A percentile compares a stretch with the other conserved stretches of the same genome.
phyloP scores from a whole-genome alignment of 1,140 invertebrate genomes.

The Lucilia cuprina region DNA sequence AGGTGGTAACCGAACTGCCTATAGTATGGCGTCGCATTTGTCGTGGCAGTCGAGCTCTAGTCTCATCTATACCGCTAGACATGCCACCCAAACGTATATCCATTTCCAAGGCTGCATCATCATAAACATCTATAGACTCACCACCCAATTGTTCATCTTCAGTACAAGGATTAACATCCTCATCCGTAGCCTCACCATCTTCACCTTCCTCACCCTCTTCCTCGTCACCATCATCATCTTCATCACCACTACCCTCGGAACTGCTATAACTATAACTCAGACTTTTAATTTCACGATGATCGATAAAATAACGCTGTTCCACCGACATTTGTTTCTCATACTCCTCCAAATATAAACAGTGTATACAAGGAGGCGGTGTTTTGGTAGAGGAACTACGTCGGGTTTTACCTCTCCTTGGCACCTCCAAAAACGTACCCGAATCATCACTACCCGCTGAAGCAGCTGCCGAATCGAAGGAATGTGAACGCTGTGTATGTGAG shows the following conservation, averaged over 20 bases:
- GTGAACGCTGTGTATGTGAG: conserved; percentile 69
- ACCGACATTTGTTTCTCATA: conserved; percentile 68
- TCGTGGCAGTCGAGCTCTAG: conserved; percentile 48
- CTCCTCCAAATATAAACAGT: conserved; percentile 71
- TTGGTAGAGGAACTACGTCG: conserved; percentile 68
- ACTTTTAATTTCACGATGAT: conserved; percentile 62
- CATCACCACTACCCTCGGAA: conserved; percentile 66
- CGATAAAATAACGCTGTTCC: conserved; percentile 54
- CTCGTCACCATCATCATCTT: conserved; percentile 48
- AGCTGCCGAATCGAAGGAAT: conserved; percentile 76
- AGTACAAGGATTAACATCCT: conserved; percentile 17
- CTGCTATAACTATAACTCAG: conserved; percentile 62
- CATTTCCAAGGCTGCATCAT: conserved; percentile 55
- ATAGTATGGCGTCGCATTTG: conserved; percentile 58
- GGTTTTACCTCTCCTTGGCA: conserved; percentile 70
- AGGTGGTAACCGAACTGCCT: conserved; percentile 54
- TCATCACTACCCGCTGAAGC: conserved; percentile 70
- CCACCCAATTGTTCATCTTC: conserved; percentile 6
- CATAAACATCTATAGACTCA: conserved; percentile 38
- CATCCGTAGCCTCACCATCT: conserved; percentile 52
- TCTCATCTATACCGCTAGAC: conserved; percentile 52
- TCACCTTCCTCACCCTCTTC: conserved; percentile 65
- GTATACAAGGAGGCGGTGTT: conserved; percentile 69
- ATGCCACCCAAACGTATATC: conserved; percentile 48
- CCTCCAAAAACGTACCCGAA: conserved; percentile 71